Percentiles rank a stretch among this genome's conserved stretches.
Conservation (phyloP, 1,140 invertebrate genomes). For the Tribolium madens region DNA sequence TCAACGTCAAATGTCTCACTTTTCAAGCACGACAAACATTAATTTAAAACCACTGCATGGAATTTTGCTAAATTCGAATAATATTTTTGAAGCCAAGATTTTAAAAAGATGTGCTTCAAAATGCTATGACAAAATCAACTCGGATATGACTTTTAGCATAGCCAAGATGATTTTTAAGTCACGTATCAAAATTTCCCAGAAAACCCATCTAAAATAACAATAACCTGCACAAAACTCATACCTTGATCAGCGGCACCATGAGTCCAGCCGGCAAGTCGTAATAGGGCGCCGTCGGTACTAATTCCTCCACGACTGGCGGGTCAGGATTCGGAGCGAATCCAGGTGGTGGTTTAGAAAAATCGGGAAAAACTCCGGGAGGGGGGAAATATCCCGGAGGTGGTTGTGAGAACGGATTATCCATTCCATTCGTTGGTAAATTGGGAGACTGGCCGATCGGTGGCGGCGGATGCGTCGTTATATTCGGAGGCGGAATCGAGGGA, state of each 20-base stretch:
- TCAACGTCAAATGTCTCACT: conserved; percentile 7
- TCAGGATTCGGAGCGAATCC: conserved; percentile 75
- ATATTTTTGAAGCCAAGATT: too few species aligned
- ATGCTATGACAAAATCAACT: too few species aligned
- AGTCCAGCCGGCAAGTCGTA: conserved; percentile 96
- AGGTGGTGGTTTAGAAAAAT: conserved; percentile 87
- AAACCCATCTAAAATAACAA: neutral
- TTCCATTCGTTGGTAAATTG: conserved; percentile 48
- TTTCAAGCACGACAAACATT: neutral
- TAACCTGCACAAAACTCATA: conserved; percentile 63
- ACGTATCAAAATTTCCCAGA: neutral
- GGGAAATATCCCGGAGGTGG: conserved; percentile 72
- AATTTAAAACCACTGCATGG: too few species aligned
- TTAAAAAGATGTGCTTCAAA: too few species aligned
- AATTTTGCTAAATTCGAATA: too few species aligned
- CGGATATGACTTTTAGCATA: too few species aligned
- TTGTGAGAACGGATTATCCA: conserved; percentile 66
- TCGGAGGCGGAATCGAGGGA: conserved; percentile 46
- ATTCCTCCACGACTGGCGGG: conserved; percentile 71
- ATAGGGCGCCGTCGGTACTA: conserved; percentile 93
- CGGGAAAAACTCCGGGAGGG: conserved; percentile 73
- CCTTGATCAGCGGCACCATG: conserved; percentile 94
- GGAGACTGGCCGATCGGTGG: conserved; percentile 50
- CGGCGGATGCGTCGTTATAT: conserved; percentile 47
- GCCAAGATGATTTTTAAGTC: neutral